Base-by-base conservation (phyloP, 2,797 vertebrate genomes). In the Odontamblyopus rebecca region DNA sequence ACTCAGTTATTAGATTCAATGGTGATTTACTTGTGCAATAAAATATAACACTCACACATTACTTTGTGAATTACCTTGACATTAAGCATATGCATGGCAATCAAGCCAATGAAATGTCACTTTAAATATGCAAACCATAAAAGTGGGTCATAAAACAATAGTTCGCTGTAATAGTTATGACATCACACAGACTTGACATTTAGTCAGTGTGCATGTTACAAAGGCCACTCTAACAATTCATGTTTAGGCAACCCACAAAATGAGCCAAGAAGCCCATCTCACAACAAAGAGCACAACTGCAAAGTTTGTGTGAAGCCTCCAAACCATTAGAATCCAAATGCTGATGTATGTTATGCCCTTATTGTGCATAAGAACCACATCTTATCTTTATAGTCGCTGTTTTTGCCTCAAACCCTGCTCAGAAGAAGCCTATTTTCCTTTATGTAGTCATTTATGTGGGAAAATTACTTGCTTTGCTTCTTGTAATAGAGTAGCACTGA, bases 401-500 rank as follows among this genome's bases (percentile, higher is more conserved):
- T 13, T 48, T 48, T 48, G 44, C 12, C 44, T 48, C 44, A 48
- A 48, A 48, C 44, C 13, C 15, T 48, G 13, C 44, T 15, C 44
- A 48, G 44, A 4, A 48, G 44, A 48, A 48, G 44, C 13, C 44
- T 48, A 48, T 48, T 15, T 16, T 48, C 11, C 13, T 48, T 48
- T 48, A 48, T 48, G 44, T 48, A 15, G 13, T 1, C 44, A 48
- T 48, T 48, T 48, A 48, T 48, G 44, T 48, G 11, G 44, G 44
- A 15, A 48, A 48, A 48, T 3, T 15, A 15, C 51, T 53, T n/a
- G 5, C 15, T 44, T 27, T 15, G 29, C 71, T 9, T 35, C 35
- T 56, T 75, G 29, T 61, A 67, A 64, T 76, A 63, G 76, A 71
- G 73, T 66, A 26, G 56, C 79, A 80, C 67, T 73, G 70, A 85